phyloP scores from a whole-genome alignment of 2,113 vertebrate species.

The Brachyhypopomus gauderio region DNA sequence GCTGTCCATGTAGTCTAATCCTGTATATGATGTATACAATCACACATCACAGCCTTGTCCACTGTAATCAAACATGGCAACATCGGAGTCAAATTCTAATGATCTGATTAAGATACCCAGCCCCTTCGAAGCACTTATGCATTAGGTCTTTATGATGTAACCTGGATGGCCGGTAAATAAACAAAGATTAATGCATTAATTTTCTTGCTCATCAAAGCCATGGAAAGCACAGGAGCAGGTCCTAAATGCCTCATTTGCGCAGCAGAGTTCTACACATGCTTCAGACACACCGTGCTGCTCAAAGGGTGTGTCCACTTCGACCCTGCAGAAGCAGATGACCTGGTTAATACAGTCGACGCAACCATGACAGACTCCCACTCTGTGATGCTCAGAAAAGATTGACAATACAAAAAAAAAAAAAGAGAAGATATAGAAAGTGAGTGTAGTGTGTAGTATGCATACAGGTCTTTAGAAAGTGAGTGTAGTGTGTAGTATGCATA shows the following conservation, averaged over 20 bases:
- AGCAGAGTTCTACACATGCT: constrained; percentile 54
- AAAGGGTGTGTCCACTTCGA: neutral
- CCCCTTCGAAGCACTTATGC: constrained; percentile 64
- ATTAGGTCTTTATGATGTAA: constrained; percentile 65
- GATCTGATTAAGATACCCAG: constrained; percentile 51
- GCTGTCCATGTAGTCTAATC: constrained; percentile 58
- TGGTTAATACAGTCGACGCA: neutral
- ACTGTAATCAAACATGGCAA: constrained; percentile 21
- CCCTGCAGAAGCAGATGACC: neutral
- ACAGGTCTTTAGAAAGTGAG: constrained; percentile 8
- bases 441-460: constrained; percentile 30
- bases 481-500: constrained; percentile 35
- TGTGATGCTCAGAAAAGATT: constrained; percentile 42
- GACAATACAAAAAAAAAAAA: constrained; percentile 46
- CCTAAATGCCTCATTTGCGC: constrained; percentile 45
- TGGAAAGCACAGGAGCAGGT: constrained; percentile 60
- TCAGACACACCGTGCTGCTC: neutral
- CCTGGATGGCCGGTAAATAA: constrained; percentile 66
- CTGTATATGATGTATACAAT: constrained; percentile 62
- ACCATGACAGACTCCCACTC: constrained; percentile 16
- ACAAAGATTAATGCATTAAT: constrained; percentile 56
- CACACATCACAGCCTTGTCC: constrained; percentile 29
- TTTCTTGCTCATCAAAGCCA: constrained; percentile 58
- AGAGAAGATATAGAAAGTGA: neutral
- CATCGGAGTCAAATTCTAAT: constrained; percentile 12